A percentile compares a stretch with the other conserved stretches of the same genome.
Conservation (phyloP, 2,113 vertebrate species). For the Sturnus vulgaris region DNA sequence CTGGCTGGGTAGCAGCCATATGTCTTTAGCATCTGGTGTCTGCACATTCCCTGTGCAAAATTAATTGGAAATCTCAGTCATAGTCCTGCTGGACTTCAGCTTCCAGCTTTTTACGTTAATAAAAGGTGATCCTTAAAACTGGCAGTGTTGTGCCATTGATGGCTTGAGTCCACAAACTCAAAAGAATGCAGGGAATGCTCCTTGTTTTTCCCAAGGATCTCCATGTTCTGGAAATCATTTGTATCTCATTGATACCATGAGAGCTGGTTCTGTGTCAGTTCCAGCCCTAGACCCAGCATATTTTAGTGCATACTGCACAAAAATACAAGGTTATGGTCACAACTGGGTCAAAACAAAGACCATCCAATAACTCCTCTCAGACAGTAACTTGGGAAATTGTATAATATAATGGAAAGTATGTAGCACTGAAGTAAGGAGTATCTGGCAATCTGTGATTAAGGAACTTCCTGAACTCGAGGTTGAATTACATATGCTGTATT, state of each 20-base stretch:
- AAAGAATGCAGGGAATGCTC: neutral
- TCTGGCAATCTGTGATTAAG: neutral
- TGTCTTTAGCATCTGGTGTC: neutral
- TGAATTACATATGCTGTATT: neutral
- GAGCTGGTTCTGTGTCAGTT: neutral
- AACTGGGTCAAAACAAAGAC: neutral
- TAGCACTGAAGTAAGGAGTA: neutral
- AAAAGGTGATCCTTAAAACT: neutral
- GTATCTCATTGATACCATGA: neutral
- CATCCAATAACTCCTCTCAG: neutral
- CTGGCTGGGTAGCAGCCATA: neutral
- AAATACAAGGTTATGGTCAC: neutral
- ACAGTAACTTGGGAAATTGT: neutral
- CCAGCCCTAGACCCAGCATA: neutral
- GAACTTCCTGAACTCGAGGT: neutral
- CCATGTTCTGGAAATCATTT: accelerated
- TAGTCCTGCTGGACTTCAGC: neutral
- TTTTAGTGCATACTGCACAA: neutral
- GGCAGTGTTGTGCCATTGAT: neutral
- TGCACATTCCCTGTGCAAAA: neutral
- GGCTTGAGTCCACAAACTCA: neutral
- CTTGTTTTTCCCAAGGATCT: neutral
- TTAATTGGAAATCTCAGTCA: neutral
- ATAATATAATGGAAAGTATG: neutral
- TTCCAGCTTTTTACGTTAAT: neutral